Percentiles rank a stretch among this genome's conserved stretches.
Conservation (phyloP, 2,888 invertebrate species). For the Pterostichus madidus region DNA sequence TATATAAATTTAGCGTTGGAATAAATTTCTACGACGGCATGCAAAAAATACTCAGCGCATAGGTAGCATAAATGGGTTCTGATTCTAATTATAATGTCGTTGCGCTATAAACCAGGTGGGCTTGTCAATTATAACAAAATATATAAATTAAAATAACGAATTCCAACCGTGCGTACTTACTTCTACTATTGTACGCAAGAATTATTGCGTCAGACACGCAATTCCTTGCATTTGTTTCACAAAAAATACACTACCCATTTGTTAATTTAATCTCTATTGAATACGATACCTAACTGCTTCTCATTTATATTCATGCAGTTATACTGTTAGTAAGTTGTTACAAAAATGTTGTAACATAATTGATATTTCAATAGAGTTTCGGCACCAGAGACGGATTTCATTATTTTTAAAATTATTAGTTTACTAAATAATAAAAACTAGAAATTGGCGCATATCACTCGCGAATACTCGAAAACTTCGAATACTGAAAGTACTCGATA, state of each 20-base stretch:
- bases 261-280: slow-evolving; percentile 17
- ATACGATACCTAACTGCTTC: no score
- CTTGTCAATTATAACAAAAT: slow-evolving; percentile 55
- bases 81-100: slow-evolving; percentile 54
- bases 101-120: slow-evolving; percentile 50
- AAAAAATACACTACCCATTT: slow-evolving; percentile 21
- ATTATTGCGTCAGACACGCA: slow-evolving; percentile 31
- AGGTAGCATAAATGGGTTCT: slow-evolving; percentile 47
- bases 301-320: no score
- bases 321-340: neutral
- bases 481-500: no score
- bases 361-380: no score
- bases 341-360: neutral
- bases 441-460: no score
- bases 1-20: slow-evolving; percentile 42
- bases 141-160: slow-evolving; percentile 53
- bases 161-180: slow-evolving; percentile 27
- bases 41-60: slow-evolving; percentile 35
- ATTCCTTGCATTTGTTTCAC: slow-evolving; percentile 15
- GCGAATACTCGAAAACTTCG: no score
- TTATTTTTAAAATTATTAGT: no score
- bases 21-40: slow-evolving; percentile 43
- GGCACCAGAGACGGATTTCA: no score
- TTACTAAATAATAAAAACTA: no score
- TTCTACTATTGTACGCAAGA: slow-evolving; percentile 30